Evolutionary conservation across 2,888 invertebrate genomes (phyloP), one percentile per base, ranked within the genome.

Genomic region (Aleiodes testaceus): DNA sequence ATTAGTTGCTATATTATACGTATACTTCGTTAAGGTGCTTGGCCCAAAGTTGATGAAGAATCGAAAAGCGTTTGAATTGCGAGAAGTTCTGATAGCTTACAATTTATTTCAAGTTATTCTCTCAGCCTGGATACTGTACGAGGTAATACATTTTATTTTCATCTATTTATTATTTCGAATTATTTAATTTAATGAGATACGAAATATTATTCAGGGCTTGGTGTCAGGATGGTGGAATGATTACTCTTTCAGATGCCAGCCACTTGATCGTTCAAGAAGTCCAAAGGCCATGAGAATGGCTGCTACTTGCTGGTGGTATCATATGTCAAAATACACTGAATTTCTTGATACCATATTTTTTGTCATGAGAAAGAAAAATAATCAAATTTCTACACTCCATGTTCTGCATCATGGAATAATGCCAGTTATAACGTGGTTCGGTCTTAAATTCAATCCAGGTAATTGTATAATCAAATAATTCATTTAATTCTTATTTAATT

Each of bases 321-420:
- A 94, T 87, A 92, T 97, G 83, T 96, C 97, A 30, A 98, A 98
- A 88, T 97, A 97, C 88, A 94, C 95, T 70, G 98, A 98, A 88
- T 95, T 97, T 87, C 91, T 95, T 78, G 98, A 98, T 87, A 97
- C 97, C 68, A 92, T 96, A 84, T 97, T 98, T 91, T 98, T 98
- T 89, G 94, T 98, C 73, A 89, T 97, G 89, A 91, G 97, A 70
- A 98, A 98, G 90, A 97, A 98, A 88, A 93, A 93, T 87, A 93
- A 95, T 87, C 97, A 98, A 84, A 94, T 74, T 74, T 94, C 96
- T 63, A 95, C 94, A 20, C 91, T 98, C 45, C 97, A 98, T 86
- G 97, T 98, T 64, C 96, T 97, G 80, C 97, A 98, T 87, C 97
- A 98, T 84, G 97, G 97, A 55, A 93, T 95, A 77, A 97, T 98